Conservation (phyloP, 2,113 vertebrate genomes). For the Colinus virginianus region DNA sequence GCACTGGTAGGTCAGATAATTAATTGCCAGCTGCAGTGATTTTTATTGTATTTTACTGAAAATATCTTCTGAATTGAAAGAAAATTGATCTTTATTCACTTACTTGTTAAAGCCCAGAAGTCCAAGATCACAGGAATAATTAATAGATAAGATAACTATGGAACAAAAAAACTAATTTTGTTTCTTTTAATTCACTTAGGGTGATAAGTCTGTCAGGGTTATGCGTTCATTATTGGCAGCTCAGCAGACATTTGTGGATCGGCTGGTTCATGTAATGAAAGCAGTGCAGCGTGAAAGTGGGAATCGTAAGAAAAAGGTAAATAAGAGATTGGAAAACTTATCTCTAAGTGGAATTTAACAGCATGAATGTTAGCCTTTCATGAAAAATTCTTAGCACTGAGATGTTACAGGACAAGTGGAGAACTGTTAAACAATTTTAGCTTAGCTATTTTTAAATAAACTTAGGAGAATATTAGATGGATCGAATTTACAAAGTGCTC, state of each 20-base stretch:
- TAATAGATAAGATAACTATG: constrained; percentile 40
- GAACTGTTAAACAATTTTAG: background rate
- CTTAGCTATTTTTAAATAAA: background rate
- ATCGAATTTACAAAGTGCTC: background rate
- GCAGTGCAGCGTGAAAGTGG: constrained; percentile 97
- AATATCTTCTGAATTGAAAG: background rate
- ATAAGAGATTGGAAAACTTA: background rate
- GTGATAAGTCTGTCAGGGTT: constrained; percentile 95
- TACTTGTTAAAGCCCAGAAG: constrained; percentile 31
- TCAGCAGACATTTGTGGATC: constrained; percentile 96
- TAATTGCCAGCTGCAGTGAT: constrained; percentile 23
- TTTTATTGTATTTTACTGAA: constrained; percentile 34
- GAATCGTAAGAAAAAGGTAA: constrained; percentile 97
- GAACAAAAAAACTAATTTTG: constrained; percentile 57
- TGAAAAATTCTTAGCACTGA: background rate
- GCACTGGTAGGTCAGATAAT: constrained; percentile 11
- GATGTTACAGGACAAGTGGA: background rate
- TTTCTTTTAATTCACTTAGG: constrained; percentile 77
- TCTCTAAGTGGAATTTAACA: background rate
- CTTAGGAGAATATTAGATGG: background rate
- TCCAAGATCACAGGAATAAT: constrained; percentile 4
- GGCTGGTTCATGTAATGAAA: constrained; percentile 97
- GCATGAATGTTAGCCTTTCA: background rate
- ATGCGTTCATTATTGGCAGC: constrained; percentile 95
- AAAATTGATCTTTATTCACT: constrained; percentile 48